Evolutionary conservation across 2,888 invertebrate genomes (phyloP).

Genomic region (Mesorhabditis spiculigera): DNA sequence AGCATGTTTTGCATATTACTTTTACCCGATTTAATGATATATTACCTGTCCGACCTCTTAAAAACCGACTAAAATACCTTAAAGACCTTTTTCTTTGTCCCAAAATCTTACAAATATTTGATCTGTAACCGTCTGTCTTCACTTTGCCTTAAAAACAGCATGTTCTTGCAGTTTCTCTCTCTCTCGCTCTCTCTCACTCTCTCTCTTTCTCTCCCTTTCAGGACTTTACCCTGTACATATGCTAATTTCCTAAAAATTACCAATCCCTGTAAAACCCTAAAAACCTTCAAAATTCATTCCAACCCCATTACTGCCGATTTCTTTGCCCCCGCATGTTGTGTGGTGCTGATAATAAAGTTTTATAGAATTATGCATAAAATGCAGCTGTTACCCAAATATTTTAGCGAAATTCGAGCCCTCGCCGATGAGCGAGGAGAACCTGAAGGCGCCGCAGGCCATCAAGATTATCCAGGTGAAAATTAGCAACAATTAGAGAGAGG

Average conservation of each 20-base stretch:
- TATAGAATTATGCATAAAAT: background rate
- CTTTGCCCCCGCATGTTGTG: background rate
- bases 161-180: background rate
- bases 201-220: no score
- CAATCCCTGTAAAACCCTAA: background rate
- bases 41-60: no score
- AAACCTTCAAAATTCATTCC: no score
- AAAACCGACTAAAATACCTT: no score
- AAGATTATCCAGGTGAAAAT: slow-evolving; percentile 26
- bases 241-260: background rate
- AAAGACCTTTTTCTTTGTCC: no score
- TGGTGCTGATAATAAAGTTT: background rate
- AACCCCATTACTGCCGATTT: background rate
- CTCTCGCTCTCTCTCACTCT: background rate
- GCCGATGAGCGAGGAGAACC: slow-evolving; percentile 48
- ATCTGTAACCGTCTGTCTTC: background rate
- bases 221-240: background rate
- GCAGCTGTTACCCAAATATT: background rate
- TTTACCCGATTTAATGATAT: no score
- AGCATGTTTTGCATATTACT: no score
- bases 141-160: background rate
- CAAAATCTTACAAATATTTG: background rate
- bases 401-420: slow-evolving; percentile 56
- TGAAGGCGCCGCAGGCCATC: slow-evolving; percentile 46
- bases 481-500: no score